A percentile compares a stretch with the other conserved stretches of the same genome.
These are phyloP conservation scores for Sebastolobus altivelis DNA, from an alignment of 2,797 vertebrate genomes.

Conservation along the genomic window DNA sequence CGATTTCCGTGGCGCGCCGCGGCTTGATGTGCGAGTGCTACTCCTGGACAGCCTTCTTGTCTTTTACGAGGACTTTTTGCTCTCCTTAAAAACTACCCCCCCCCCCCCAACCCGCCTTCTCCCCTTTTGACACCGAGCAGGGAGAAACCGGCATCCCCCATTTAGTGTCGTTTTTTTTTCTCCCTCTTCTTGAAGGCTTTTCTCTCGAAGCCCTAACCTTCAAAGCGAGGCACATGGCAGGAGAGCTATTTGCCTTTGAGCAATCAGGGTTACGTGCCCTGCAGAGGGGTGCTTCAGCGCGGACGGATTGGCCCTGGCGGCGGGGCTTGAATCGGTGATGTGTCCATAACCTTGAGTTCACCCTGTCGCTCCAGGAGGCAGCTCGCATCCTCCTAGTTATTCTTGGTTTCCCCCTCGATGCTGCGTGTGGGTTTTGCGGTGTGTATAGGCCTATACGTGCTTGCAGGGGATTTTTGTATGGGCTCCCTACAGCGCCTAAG, in stretches of 20 bases:
- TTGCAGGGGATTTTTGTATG: conserved; percentile 72
- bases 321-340: conserved; percentile 63
- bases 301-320: conserved; percentile 61
- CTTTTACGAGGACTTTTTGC: conserved; percentile 41
- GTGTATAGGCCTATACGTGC: conserved; percentile 67
- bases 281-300: conserved; percentile 22
- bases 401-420: conserved; percentile 67
- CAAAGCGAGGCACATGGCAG: conserved; percentile 12
- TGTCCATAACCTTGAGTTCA: conserved; percentile 76
- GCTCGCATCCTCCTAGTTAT: conserved; percentile 70
- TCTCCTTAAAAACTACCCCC: neutral
- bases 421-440: conserved; percentile 64
- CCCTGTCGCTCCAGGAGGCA: conserved; percentile 73
- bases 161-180: conserved; percentile 16
- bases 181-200: conserved; percentile 30
- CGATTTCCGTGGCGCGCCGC: conserved; percentile 53
- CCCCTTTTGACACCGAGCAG: conserved; percentile 34
- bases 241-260: conserved; percentile 52
- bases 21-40: conserved; percentile 58
- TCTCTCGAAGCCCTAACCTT: conserved; percentile 38
- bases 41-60: conserved; percentile 62
- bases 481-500: conserved; percentile 65
- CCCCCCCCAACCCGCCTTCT: neutral
- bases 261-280: conserved; percentile 49
- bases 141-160: conserved; percentile 23